Percentiles rank a stretch among this genome's conserved stretches.
phyloP scores from a whole-genome alignment of 2,888 invertebrate species.

The Terebella lapidaria region DNA sequence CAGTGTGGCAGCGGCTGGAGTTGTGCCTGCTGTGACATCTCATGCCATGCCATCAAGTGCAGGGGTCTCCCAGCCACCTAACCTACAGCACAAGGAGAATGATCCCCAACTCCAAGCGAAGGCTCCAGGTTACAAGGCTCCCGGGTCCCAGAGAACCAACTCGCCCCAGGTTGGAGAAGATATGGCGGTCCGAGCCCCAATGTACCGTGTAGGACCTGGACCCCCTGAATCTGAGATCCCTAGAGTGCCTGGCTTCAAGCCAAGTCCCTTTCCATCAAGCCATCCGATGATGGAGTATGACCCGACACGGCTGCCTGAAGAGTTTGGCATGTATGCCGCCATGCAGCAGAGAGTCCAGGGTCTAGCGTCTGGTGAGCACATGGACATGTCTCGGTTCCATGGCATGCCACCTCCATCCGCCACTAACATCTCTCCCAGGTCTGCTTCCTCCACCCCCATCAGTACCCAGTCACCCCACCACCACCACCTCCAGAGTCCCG shows the following conservation, averaged over 20 bases:
- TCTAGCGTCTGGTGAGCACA: neutral
- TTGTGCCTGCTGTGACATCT: slow-evolving; percentile 28
- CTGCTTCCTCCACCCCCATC: neutral
- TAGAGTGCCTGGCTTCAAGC: neutral
- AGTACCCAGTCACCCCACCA: neutral
- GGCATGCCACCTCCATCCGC: neutral
- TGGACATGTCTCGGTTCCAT: neutral
- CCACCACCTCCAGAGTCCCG: neutral
- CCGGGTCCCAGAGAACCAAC: slow-evolving; percentile 7
- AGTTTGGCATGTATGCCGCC: neutral
- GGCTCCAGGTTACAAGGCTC: slow-evolving; percentile 51
- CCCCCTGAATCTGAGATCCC: neutral
- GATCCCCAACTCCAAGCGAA: slow-evolving; percentile 50
- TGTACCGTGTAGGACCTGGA: neutral
- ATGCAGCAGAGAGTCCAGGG: neutral
- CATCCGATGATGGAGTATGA: neutral
- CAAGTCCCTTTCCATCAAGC: neutral
- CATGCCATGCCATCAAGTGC: neutral
- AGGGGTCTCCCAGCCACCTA: neutral
- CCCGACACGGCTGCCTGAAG: neutral
- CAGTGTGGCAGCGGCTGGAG: slow-evolving; percentile 64
- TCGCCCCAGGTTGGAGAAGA: neutral
- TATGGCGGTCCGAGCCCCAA: neutral
- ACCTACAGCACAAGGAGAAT: neutral
- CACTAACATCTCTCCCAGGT: neutral